Percentiles rank a stretch among this genome's conserved stretches.
phyloP scores from a whole-genome alignment of 2,888 invertebrate species.

The Cybosia mesomella region DNA sequence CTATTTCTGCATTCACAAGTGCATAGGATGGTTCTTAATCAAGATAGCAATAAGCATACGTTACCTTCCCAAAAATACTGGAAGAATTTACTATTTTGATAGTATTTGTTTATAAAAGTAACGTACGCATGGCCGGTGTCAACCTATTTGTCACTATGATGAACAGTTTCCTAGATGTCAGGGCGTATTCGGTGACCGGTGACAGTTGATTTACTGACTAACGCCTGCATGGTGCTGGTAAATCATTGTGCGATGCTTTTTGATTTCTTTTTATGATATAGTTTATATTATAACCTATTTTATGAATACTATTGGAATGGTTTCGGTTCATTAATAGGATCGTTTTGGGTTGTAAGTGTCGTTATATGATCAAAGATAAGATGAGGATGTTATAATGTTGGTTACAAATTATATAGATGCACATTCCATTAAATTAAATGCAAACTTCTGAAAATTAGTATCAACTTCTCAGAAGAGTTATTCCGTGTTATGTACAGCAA shows the following conservation, averaged over 20 bases:
- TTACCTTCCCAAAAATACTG: conserved; percentile 39
- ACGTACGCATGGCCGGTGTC: conserved; percentile 53
- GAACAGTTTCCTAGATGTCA: conserved; percentile 61
- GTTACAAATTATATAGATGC: conserved; percentile 12
- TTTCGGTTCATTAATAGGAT: conserved; percentile 21
- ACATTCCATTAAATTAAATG: conserved; percentile 13
- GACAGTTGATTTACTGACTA: conserved; percentile 52
- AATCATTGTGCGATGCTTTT: conserved; percentile 47
- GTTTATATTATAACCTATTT: conserved; percentile 20
- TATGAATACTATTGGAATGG: conserved; percentile 21
- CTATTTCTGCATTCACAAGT: conserved; percentile 33
- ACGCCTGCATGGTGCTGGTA: conserved; percentile 50
- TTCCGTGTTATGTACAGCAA: neutral
- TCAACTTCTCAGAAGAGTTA: neutral
- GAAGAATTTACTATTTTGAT: conserved; percentile 48
- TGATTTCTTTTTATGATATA: conserved; percentile 19
- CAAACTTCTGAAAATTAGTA: neutral
- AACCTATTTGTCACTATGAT: conserved; percentile 64
- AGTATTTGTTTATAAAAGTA: conserved; percentile 61
- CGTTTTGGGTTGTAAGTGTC: conserved; percentile 21
- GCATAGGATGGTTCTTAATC: conserved; percentile 36
- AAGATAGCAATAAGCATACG: conserved; percentile 46
- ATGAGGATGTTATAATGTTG: conserved; percentile 13
- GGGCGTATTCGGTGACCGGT: conserved; percentile 52
- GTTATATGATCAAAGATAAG: conserved; percentile 21